A percentile compares a stretch with the other conserved stretches of the same genome.
phyloP scores from a whole-genome alignment of 1,140 invertebrate genomes.

The Luehdorfia chinensis region DNA sequence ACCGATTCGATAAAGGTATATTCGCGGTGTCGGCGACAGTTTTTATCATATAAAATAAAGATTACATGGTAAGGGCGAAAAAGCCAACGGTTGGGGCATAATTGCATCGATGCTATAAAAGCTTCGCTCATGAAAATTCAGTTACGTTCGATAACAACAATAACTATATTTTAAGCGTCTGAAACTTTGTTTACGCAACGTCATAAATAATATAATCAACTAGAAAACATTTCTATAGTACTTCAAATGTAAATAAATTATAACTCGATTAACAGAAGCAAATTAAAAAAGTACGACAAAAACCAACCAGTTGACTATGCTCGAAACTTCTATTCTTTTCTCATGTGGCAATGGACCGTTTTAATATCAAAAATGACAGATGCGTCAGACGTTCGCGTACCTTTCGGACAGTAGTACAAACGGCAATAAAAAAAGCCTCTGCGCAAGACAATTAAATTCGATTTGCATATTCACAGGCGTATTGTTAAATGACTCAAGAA shows the following conservation, averaged over 20 bases:
- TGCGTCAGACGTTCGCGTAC: conserved; percentile 44
- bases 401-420: conserved; percentile 30
- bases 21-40: conserved; percentile 47
- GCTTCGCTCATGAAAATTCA: conserved; percentile 69
- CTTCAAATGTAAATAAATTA: no score
- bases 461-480: conserved; percentile 65
- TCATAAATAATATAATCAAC: neutral
- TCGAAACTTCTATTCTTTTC: neutral
- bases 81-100: conserved; percentile 33
- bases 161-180: no score
- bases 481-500: conserved; percentile 49
- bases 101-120: conserved; percentile 62
- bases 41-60: conserved; percentile 61
- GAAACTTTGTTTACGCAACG: no score
- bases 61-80: conserved; percentile 50
- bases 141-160: conserved; percentile 26
- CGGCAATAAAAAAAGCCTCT: conserved; percentile 35
- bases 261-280: no score
- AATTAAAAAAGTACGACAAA: neutral
- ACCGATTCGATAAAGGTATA: conserved; percentile 64
- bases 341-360: conserved; percentile 33
- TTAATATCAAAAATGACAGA: conserved; percentile 69
- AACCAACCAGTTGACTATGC: no score
- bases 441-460: conserved; percentile 40
- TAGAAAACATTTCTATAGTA: no score